Conservation (phyloP, 2,113 vertebrate species). For the Notechis scutatus region DNA sequence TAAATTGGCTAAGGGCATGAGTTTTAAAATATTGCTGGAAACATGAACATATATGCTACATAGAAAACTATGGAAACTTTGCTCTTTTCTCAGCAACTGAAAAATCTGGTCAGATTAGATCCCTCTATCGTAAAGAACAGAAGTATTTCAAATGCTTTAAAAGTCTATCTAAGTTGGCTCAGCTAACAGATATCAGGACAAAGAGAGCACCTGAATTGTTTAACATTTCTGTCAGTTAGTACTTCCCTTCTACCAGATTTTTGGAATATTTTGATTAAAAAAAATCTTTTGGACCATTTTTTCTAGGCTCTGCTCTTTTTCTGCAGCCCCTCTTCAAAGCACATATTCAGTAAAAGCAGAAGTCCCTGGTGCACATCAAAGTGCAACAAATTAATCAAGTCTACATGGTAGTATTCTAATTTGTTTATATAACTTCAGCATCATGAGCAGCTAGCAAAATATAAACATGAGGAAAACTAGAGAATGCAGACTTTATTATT, state of each 20-base stretch:
- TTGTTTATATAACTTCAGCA: not conserved
- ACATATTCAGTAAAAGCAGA: not conserved
- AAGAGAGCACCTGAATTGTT: not conserved
- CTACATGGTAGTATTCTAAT: not conserved
- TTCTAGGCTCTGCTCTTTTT: not conserved
- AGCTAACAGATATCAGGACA: not conserved
- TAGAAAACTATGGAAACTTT: not conserved
- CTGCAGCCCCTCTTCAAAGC: not conserved
- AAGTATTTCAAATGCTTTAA: not conserved
- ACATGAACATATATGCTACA: not conserved
- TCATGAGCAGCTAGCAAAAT: not conserved
- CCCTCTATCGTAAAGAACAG: not conserved
- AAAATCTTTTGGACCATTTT: not conserved
- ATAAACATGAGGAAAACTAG: not conserved
- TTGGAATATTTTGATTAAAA: not conserved
- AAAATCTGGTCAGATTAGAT: not conserved
- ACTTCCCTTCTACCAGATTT: not conserved
- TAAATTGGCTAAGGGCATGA: not conserved
- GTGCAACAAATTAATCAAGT: not conserved
- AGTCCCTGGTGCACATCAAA: not conserved
- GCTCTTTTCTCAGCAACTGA: not conserved
- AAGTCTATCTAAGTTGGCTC: not conserved
- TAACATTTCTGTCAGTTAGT: not conserved
- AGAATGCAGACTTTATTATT: not conserved
- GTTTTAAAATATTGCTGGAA: not conserved